phyloP scores from a whole-genome alignment of 2,888 invertebrate species.

The Pristionchus exspectatus region DNA sequence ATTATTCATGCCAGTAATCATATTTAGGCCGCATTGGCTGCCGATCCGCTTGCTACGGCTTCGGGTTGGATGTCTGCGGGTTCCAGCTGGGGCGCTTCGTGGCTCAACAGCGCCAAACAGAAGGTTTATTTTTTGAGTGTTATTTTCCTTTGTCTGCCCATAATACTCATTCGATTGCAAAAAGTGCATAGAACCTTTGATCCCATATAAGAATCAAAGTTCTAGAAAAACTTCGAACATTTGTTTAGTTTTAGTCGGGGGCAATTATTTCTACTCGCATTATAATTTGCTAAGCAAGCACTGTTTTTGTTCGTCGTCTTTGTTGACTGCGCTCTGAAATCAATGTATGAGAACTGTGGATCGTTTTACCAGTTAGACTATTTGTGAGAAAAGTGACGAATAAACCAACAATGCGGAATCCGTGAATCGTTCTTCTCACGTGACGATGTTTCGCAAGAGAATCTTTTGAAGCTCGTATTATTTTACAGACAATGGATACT shows the following conservation, averaged over 20 bases:
- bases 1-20: not conserved
- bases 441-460: slow-evolving; percentile 3
- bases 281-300: not conserved
- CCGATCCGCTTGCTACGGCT: slow-evolving; percentile 54
- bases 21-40: slow-evolving; percentile 11
- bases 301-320: not conserved
- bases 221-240: too few relatives aligned
- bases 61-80: slow-evolving; percentile 64
- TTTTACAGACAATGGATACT: slow-evolving; percentile 74
- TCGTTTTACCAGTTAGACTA: not conserved
- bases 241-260: too few relatives aligned
- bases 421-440: not conserved
- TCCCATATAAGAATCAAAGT: too few relatives aligned
- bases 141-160: not conserved
- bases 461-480: too few relatives aligned
- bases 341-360: not conserved
- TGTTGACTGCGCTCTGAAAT: not conserved
- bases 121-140: slow-evolving; percentile 62
- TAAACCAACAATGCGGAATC: too few relatives aligned
- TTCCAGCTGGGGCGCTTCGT: slow-evolving; percentile 69
- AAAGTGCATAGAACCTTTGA: not conserved
- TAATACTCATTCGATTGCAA: not conserved
- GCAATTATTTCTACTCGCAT: not conserved
- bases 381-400: not conserved
- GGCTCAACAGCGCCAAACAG: slow-evolving; percentile 72